phyloP scores from a whole-genome alignment of 2,888 invertebrate genomes.

The Callosobruchus maculatus region DNA sequence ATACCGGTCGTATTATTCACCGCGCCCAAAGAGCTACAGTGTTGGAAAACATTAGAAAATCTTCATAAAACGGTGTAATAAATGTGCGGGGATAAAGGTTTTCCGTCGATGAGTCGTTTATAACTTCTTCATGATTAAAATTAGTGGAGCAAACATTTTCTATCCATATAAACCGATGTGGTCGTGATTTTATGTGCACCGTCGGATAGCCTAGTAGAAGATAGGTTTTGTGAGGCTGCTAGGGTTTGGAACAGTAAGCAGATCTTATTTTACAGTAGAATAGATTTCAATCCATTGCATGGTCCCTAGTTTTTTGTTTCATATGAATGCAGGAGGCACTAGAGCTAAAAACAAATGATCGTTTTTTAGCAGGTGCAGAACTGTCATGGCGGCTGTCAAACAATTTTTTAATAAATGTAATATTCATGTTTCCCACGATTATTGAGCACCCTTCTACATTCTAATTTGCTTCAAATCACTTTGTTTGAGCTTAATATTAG shows the following conservation, averaged over 20 bases:
- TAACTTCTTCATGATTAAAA: conserved; percentile 43
- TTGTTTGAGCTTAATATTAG: not conserved
- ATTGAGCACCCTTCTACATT: not conserved
- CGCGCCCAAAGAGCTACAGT: conserved; percentile 39
- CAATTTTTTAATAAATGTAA: conserved; percentile 32
- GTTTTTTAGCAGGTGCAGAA: conserved; percentile 37
- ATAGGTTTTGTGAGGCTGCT: conserved; percentile 30
- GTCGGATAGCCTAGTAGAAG: conserved; percentile 42
- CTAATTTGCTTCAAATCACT: not conserved
- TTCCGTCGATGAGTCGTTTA: conserved; percentile 34
- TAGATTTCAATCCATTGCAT: not conserved
- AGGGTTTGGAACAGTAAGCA: conserved; percentile 33
- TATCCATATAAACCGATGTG: conserved; percentile 46
- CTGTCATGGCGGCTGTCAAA: conserved; percentile 47
- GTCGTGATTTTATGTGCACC: conserved; percentile 44
- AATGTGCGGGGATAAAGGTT: conserved; percentile 35
- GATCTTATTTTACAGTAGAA: not conserved
- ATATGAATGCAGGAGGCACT: not conserved
- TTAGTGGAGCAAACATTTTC: conserved; percentile 42
- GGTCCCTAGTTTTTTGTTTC: not conserved
- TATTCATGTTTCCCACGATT: not conserved
- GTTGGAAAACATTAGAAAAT: conserved; percentile 28
- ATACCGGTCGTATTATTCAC: conserved; percentile 32
- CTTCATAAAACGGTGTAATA: conserved; percentile 28
- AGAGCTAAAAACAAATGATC: conserved; percentile 10